Evolutionary conservation across 1,140 invertebrate species (phyloP), one percentile per base, ranked within the genome.

Genomic region (Laupala kohalensis): DNA sequence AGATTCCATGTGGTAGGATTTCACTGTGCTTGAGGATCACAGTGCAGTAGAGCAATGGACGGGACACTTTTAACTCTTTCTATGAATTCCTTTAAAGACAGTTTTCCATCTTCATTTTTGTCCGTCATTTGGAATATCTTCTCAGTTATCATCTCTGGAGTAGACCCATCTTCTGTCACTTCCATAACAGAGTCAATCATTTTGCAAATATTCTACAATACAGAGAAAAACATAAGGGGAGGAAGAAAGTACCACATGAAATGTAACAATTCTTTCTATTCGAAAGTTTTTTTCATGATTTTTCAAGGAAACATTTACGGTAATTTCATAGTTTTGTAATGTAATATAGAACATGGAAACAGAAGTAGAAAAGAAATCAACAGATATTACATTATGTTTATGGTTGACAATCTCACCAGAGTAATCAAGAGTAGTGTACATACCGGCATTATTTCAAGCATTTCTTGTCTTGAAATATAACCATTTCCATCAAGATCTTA

Each of bases 51-150:
- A 71, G 98, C 96, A 79, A 99, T 99, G 73, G 95, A 98, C 25
- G 96, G 96, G 83, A 98, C 96, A 84, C 93, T 97, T 82, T 97
- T 98, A 74, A 96, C 96, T 72, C 96, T 96, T 83, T 98, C 96
- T 77, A 98, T 97, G 81, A 99, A 99, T 82, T 98, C 96, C 75
- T 97, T 95, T 66, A 99, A 84, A 12, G 95, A 97, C 69, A 98
- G 83, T 82, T 96, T 96, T 6, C 95, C 95, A 80, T 98, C 96
- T 79, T 94, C 92, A 81, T 97, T 98, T 80, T 95, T 93, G 83
- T 98, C 96, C 96, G 98, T 98, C 82, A 98, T 95, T 25, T 94
- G 89, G 84, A 98, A 98, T 79, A 99, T 98, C 85, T 98, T 98
- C 81, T 98, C 96, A 67, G 96, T 98, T 77, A 96, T 84, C 81